Conservation (phyloP, 2,113 vertebrate genomes). For the Albula glossodonta region DNA sequence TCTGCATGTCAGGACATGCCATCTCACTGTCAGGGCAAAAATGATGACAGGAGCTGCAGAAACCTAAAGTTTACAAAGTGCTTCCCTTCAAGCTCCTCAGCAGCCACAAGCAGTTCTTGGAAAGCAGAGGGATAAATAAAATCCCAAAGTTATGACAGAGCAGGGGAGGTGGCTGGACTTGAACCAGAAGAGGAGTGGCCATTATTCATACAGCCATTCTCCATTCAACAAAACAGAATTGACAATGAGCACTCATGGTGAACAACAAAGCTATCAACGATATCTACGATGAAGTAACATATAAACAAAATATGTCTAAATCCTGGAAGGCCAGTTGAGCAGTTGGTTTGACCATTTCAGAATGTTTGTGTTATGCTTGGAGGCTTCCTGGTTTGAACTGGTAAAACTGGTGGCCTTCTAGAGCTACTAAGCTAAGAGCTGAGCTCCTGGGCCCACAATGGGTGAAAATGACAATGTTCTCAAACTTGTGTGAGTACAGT, state of each 20-base stretch:
- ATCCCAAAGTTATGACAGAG: neutral
- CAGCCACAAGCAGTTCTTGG: slow-evolving; percentile 4
- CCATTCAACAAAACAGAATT: neutral
- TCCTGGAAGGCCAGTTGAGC: neutral
- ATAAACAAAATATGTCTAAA: neutral
- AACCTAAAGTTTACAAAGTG: neutral
- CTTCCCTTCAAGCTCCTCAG: neutral
- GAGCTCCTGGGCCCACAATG: too few species aligned
- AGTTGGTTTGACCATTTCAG: neutral
- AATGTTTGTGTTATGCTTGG: neutral
- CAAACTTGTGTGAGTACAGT: too few species aligned
- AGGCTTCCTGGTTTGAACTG: neutral
- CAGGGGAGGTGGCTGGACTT: neutral
- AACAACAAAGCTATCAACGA: neutral
- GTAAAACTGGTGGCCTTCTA: neutral
- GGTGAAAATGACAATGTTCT: neutral
- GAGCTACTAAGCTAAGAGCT: too few species aligned
- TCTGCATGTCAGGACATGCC: neutral
- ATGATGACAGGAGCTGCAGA: neutral
- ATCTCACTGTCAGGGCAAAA: neutral
- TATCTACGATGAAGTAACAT: neutral
- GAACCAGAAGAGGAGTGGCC: neutral
- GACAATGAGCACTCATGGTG: neutral
- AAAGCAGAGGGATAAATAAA: slow-evolving; percentile 7
- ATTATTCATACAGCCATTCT: neutral